Evolutionary conservation across 2,797 vertebrate genomes (phyloP).

Genomic region (Merluccius polli): DNA sequence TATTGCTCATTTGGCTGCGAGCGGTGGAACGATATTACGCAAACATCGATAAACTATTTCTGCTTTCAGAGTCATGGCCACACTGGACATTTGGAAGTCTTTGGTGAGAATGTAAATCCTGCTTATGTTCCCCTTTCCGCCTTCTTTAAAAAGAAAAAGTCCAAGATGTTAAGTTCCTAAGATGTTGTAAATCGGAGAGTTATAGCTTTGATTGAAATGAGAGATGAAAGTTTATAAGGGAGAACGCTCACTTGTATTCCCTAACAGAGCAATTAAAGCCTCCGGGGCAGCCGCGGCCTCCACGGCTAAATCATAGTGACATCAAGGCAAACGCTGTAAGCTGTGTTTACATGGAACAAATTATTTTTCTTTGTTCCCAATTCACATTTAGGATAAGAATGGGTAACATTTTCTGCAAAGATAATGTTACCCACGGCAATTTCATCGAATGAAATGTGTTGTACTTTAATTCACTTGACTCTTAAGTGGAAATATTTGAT

Average conservation of each 20-base stretch:
- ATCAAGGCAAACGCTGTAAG: not conserved
- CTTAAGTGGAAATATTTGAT: not conserved
- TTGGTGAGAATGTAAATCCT: not conserved
- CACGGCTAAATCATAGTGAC: not conserved
- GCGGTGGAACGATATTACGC: not conserved
- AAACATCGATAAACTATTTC: not conserved
- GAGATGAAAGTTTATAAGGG: not conserved
- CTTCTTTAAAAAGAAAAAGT: not conserved
- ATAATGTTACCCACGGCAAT: not conserved
- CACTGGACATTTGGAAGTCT: not conserved
- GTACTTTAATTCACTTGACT: not conserved
- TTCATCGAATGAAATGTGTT: not conserved
- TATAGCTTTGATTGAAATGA: not conserved
- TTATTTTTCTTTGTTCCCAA: not conserved
- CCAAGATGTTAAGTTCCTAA: not conserved
- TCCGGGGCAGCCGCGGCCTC: not conserved
- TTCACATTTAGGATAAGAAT: slow-evolving; percentile 1
- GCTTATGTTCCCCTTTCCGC: not conserved
- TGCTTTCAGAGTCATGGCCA: not conserved
- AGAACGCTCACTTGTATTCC: not conserved
- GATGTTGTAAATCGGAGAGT: not conserved
- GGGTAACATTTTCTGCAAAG: not conserved
- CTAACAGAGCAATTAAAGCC: not conserved
- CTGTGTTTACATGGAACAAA: not conserved
- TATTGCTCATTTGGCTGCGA: not conserved